Conservation (phyloP, 2,113 vertebrate species). For the Rhodinocichla rosea region DNA sequence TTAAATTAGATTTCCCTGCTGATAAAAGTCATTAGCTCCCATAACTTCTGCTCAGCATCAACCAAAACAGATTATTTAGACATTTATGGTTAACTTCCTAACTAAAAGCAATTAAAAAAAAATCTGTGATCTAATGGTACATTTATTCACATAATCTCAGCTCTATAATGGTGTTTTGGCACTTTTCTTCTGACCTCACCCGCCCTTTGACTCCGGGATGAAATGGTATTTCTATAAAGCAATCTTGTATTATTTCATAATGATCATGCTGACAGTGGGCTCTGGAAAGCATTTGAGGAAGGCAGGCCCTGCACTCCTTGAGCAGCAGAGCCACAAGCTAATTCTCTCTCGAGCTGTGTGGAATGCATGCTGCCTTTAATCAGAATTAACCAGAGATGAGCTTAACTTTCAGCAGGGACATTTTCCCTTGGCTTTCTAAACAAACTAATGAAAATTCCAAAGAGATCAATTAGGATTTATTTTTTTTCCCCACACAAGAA, state of each 20-base stretch:
- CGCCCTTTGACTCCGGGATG: neutral
- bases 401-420: neutral
- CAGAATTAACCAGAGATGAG: neutral
- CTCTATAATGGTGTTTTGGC: neutral
- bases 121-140: neutral
- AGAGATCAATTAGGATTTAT: slow-evolving; percentile 6
- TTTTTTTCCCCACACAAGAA: neutral
- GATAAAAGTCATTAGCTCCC: slow-evolving; percentile 28
- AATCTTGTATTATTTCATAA: neutral
- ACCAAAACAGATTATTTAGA: slow-evolving; percentile 20
- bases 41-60: slow-evolving; percentile 15
- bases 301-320: neutral
- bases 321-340: neutral
- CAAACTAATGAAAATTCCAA: neutral
- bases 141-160: neutral
- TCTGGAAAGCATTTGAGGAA: slow-evolving; percentile 13
- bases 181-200: neutral
- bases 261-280: neutral
- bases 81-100: slow-evolving; percentile 31
- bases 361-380: neutral
- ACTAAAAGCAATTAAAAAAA: slow-evolving; percentile 31
- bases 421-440: neutral
- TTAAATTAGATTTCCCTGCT: slow-evolving; percentile 20
- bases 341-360: neutral
- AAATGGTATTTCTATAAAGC: slow-evolving; percentile 23